Base-by-base conservation (phyloP, 2,113 vertebrate genomes). In the Fregata magnificens region DNA sequence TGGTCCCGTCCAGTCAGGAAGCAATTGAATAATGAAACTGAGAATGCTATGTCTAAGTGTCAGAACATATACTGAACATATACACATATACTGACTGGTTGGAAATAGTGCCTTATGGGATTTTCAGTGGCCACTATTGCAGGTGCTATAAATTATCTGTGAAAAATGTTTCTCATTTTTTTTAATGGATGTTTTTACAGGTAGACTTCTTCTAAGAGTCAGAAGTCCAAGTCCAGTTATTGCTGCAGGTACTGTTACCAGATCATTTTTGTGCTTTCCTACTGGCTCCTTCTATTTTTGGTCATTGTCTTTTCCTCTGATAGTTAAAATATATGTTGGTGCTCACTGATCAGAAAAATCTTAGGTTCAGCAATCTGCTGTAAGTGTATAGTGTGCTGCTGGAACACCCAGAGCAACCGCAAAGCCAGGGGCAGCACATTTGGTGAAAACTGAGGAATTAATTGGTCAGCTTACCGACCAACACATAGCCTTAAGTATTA, bases 11-110 rank as follows among this genome's bases (percentile, higher is more conserved):
- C 26, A 19, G 61, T 58, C 13, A 40, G 36, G 26, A 88, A 74
- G 55, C 28, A 65, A 0, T 22, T 31, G 26, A 65, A 16, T 77
- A 45, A 16, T 52, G 58, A 78, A 73, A 45, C 55, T 14, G 62
- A 56, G 58, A 81, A 28, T 66, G n/a, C 29, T 1, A 0, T 0
- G 0, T 49, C 6, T 28, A 3, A 13, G 40, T 63, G 47, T 81
- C 71, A 70, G 66, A 76, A 36, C 8, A 1, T 22, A n/a, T n/a
- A n/a, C n/a, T n/a, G n/a, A n/a, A n/a, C n/a, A n/a, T n/a, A n/a
- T n/a, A n/a, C n/a, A n/a, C 59, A 0, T 36, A 1, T 19, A 2
- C 9, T n/a, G 38, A 18, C 18, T 65, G 53, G 2, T 9, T 92
- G 62, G 22, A 47, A 69, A 16, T 13, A 16, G 11, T 69, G 44